Evolutionary conservation across 2,888 invertebrate genomes (phyloP).

Genomic region (Gari tellinella): DNA sequence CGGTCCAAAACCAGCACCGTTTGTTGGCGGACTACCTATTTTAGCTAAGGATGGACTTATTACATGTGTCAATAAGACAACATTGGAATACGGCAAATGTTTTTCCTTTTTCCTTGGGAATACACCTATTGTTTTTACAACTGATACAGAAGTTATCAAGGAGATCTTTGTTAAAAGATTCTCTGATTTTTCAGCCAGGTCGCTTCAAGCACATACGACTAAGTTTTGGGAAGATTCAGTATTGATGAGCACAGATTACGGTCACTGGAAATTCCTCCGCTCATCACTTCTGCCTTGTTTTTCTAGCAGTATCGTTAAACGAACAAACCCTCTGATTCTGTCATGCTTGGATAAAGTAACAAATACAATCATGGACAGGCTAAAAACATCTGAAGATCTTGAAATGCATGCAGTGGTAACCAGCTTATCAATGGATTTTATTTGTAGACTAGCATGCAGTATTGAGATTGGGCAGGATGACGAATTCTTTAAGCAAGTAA

Average conservation of each 20-base stretch:
- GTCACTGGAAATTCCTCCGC: constrained; percentile 50
- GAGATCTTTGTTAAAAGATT: constrained; percentile 61
- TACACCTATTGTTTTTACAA: constrained; percentile 44
- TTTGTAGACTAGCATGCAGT: constrained; percentile 63
- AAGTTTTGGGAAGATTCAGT: constrained; percentile 43
- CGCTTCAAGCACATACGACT: constrained; percentile 35
- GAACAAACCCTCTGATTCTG: constrained; percentile 42
- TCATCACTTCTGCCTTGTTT: constrained; percentile 48
- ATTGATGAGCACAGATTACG: constrained; percentile 22
- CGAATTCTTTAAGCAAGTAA: constrained; percentile 55
- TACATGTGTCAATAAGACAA: constrained; percentile 41
- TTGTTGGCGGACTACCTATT: constrained; percentile 46
- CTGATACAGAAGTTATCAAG: constrained; percentile 62
- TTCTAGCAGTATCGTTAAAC: constrained; percentile 45
- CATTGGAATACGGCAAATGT: constrained; percentile 54
- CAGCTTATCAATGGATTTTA: constrained; percentile 63
- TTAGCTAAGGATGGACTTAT: constrained; percentile 43
- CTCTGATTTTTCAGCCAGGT: constrained; percentile 43
- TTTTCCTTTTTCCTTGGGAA: constrained; percentile 55
- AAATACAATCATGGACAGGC: constrained; percentile 14
- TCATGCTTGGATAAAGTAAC: constrained; percentile 25
- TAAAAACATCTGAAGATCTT: constrained; percentile 6
- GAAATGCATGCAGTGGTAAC: constrained; percentile 48
- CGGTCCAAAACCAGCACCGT: constrained; percentile 42
- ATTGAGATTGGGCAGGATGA: constrained; percentile 55